Percentiles rank a stretch among this genome's conserved stretches.
Evolutionary conservation across 2,888 invertebrate species (phyloP).

Genomic region (Melipona bicolor): DNA sequence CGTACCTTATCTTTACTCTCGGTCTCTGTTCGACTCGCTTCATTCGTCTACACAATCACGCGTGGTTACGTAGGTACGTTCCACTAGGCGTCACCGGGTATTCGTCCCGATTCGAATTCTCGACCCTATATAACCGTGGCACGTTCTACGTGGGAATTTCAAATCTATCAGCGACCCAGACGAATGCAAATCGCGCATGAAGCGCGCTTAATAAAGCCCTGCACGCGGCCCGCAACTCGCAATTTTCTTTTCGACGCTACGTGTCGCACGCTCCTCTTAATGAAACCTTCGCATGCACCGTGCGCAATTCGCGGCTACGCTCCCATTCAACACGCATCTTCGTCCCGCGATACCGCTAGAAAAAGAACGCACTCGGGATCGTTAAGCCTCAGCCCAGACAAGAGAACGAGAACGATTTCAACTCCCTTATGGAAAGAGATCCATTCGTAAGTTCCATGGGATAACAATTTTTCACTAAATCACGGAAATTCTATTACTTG

Average conservation of each 20-base stretch:
- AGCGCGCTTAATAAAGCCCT: slow-evolving; percentile 74
- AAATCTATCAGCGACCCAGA: slow-evolving; percentile 74
- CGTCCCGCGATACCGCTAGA: slow-evolving; percentile 7
- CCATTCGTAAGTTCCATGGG: background rate
- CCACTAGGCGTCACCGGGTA: slow-evolving; percentile 56
- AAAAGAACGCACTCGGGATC: slow-evolving; percentile 23
- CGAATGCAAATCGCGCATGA: slow-evolving; percentile 76
- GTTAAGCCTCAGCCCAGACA: slow-evolving; percentile 24
- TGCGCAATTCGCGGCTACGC: slow-evolving; percentile 44
- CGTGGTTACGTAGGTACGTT: slow-evolving; percentile 57
- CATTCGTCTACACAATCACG: slow-evolving; percentile 54
- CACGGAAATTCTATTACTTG: background rate
- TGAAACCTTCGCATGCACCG: slow-evolving; percentile 64
- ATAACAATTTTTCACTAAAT: background rate
- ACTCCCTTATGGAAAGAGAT: background rate
- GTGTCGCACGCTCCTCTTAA: slow-evolving; percentile 64
- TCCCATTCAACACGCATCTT: slow-evolving; percentile 38
- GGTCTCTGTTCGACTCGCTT: slow-evolving; percentile 40
- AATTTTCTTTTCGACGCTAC: slow-evolving; percentile 72
- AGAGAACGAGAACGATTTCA: slow-evolving; percentile 21
- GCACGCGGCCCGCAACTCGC: slow-evolving; percentile 73
- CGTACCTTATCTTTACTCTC: slow-evolving; percentile 28
- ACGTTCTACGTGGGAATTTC: slow-evolving; percentile 74
- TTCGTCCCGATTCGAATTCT: slow-evolving; percentile 70
- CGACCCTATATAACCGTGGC: slow-evolving; percentile 69